These are phyloP conservation scores for Rhynchotus rufescens DNA, from an alignment of 2,797 vertebrate species.

Conservation along the genomic window DNA sequence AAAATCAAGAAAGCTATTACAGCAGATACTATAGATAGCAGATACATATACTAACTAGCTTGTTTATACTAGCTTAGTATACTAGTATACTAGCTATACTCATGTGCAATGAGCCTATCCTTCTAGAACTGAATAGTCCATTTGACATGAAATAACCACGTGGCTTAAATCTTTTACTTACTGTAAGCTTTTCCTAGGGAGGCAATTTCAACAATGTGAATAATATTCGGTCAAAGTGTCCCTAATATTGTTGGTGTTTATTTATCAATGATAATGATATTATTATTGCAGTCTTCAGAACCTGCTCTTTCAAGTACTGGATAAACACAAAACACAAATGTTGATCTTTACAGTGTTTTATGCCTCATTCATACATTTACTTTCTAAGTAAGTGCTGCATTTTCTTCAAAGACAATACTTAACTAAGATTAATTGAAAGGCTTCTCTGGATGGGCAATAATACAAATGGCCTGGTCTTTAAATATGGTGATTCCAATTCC, in stretches of 20 bases:
- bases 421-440: neutral
- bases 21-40: neutral
- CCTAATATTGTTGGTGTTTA: neutral
- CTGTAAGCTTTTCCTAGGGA: neutral
- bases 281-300: neutral
- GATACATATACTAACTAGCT: neutral
- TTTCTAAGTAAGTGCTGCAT: neutral
- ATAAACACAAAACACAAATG: neutral
- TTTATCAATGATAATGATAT: too few species aligned
- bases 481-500: neutral
- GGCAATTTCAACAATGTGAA: neutral
- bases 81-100: too few species aligned
- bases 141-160: neutral
- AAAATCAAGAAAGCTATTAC: neutral
- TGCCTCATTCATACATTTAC: neutral
- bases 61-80: neutral
- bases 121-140: neutral
- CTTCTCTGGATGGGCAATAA: neutral
- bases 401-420: neutral
- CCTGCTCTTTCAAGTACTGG: neutral
- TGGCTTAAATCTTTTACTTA: neutral
- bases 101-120: neutral
- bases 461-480: neutral
- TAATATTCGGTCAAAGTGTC: neutral
- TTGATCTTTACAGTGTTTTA: neutral